phyloP scores from a whole-genome alignment of 2,113 vertebrate species.

The Epinephelus cyanopodus region DNA sequence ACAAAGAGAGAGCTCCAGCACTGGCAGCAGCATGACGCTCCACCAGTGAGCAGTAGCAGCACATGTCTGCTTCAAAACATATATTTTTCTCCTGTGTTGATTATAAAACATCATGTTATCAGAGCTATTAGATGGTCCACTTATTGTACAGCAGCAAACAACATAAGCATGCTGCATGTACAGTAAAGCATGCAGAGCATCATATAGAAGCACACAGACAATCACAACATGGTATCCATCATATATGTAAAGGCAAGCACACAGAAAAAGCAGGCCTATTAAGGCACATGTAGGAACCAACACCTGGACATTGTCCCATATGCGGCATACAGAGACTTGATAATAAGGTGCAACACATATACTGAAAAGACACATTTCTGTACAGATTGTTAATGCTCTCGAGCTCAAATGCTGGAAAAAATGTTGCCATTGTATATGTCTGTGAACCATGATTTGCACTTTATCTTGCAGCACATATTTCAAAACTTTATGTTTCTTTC shows the following conservation, averaged over 20 bases:
- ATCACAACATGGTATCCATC: too few relatives aligned
- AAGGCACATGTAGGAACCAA: not conserved
- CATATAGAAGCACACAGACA: not conserved
- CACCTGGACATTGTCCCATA: not conserved
- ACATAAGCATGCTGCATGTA: not conserved
- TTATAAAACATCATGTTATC: not conserved
- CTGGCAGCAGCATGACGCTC: not conserved
- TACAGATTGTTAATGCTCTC: not conserved
- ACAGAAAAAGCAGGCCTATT: not conserved
- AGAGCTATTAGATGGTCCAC: too few relatives aligned
- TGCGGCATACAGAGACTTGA: not conserved
- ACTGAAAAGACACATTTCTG: not conserved
- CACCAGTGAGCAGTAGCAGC: too few relatives aligned
- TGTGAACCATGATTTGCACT: too few relatives aligned
- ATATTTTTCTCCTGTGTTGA: not conserved
- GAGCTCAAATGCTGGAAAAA: too few relatives aligned
- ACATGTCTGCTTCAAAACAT: not conserved
- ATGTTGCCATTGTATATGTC: too few relatives aligned
- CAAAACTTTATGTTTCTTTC: too few relatives aligned
- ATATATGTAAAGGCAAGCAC: not conserved
- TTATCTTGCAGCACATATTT: too few relatives aligned
- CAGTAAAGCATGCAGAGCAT: not conserved
- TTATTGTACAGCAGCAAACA: not conserved
- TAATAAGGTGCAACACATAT: not conserved
- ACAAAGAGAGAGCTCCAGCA: not conserved